Evolutionary conservation across 1,140 invertebrate genomes (phyloP), one percentile per base, ranked within the genome.

Genomic region (Sinella curviseta): DNA sequence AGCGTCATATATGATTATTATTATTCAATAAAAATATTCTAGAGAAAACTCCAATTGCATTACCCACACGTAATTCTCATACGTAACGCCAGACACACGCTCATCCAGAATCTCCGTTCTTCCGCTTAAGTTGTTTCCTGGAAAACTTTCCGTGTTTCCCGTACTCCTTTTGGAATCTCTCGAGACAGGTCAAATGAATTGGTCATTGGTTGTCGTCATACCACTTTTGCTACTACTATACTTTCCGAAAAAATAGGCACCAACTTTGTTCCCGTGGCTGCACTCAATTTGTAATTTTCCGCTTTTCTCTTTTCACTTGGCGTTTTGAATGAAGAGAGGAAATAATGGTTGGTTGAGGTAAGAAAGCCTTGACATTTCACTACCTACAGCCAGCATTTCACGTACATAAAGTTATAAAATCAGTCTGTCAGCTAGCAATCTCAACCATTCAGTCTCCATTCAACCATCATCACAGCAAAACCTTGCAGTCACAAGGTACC

Each of bases 281-380:
- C 57, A 65, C 57, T 65, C 57, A 65, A 65, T 65, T 65, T 65
- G 57, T 65, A 65, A 65, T 65, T 65, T 65, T 65, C 14, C 24
- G 24, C 57, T 65, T 26, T 26, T n/a, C 26, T n/a, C 8, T 26
- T 8, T 65, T 8, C 24, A 65, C 57, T 26, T n/a, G 57, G 3
- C 57, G 24, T 26, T 17, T 16, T 65, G 8, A 12, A 16, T 26
- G 24, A n/a, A 4, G 24, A 26, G 26, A 65, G 39, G 24, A 65
- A 65, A 65, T n/a, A 65, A 65, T n/a, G 57, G 16, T 12, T 17
- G 57, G 8, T 4, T 8, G 24, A n/a, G 24, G 26, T 26, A 65
- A 65, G 24, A 65, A 26, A 65, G 4, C 57, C 26, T 65, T 65
- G 57, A 65, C 57, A 65, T 65, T 65, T 65, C 57, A n/a, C 39